Percentiles rank a stretch among this genome's conserved stretches.
Conservation (phyloP, 2,797 vertebrate genomes). For the Rhinella marina region DNA sequence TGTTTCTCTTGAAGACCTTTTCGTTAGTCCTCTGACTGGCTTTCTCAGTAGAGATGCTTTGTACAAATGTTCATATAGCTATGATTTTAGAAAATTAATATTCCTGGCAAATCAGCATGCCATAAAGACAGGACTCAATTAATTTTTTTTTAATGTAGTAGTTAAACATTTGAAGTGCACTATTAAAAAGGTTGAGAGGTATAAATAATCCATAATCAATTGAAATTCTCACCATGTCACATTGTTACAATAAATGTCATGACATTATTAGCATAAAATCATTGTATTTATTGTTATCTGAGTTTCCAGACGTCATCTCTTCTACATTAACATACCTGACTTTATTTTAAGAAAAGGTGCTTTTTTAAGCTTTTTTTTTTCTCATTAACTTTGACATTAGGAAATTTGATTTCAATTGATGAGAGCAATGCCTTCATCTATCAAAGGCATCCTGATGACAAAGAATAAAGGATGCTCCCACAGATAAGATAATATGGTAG, state of each 20-base stretch:
- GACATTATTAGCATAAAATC: slow-evolving; percentile 9
- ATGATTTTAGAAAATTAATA: neutral
- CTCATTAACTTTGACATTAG: slow-evolving; percentile 29
- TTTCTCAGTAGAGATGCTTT: neutral
- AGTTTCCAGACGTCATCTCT: slow-evolving; percentile 7
- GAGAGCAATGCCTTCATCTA: slow-evolving; percentile 43
- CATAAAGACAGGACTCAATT: neutral
- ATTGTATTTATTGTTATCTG: neutral
- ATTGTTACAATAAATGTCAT: slow-evolving; percentile 33
- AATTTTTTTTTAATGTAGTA: neutral
- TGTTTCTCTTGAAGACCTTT: too few relatives aligned
- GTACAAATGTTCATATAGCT: neutral
- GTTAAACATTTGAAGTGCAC: neutral
- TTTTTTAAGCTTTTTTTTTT: slow-evolving; percentile 21
- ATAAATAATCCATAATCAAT: neutral
- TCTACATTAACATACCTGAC: neutral
- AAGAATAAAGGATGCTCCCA: slow-evolving; percentile 41
- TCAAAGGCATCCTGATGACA: slow-evolving; percentile 32
- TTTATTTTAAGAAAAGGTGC: slow-evolving; percentile 6
- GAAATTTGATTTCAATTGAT: slow-evolving; percentile 52
- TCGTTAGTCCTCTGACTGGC: too few relatives aligned
- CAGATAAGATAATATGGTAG: slow-evolving; percentile 50
- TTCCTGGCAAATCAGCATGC: neutral
- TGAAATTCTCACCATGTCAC: neutral
- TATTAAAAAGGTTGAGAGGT: neutral